Base-by-base conservation (phyloP, 1,140 invertebrate species). In the Augochlora pura region DNA sequence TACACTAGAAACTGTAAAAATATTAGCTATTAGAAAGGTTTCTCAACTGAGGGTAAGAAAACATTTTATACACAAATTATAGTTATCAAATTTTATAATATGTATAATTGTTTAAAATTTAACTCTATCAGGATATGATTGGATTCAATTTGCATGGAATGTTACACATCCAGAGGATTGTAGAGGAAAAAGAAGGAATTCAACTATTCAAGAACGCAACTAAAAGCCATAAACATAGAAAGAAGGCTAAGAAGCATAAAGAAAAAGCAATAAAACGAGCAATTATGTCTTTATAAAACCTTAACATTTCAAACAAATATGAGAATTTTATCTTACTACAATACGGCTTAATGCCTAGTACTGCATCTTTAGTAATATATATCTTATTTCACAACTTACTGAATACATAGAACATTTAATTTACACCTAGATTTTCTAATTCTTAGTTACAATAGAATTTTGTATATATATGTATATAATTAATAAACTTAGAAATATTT, bases 121-220 rank as follows among this genome's bases (percentile, higher is more conserved):
- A 16, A 49, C 81, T 66, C 0, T 68, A 68, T 18, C 46, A 83
- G 81, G 81, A 99, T 93, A 94, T 95, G 67, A 93, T 98, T 71
- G 98, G 98, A 6, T 97, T 96, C 90, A 99, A 99, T 93, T 91
- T 97, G 65, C 96, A 97, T 90, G 97, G 96, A 0, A 93, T 99
- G 83, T 94, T 95, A 71, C 96, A 97, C 89, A 86, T 98, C 18
- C 95, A 97, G 89, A 93, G 95, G 64, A 93, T 96, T 76, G 93
- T 97, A n/a, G 98, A 99, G 92, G 95, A 96, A 81, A 93, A 94
- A n/a, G 95, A 98, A 84, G 95, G 96, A 69, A 94, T 97, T 21
- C 95, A 96, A 86, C 93, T 98, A 77, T 99, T 99, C 93, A 94
- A 93, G 75, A 98, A 98, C 90, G 96, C 97, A 1, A 96, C 95